Percentiles rank a stretch among this genome's conserved stretches.
These are phyloP conservation scores for Palaemon carinicauda DNA, from an alignment of 1,140 invertebrate genomes.

Conservation along the genomic window DNA sequence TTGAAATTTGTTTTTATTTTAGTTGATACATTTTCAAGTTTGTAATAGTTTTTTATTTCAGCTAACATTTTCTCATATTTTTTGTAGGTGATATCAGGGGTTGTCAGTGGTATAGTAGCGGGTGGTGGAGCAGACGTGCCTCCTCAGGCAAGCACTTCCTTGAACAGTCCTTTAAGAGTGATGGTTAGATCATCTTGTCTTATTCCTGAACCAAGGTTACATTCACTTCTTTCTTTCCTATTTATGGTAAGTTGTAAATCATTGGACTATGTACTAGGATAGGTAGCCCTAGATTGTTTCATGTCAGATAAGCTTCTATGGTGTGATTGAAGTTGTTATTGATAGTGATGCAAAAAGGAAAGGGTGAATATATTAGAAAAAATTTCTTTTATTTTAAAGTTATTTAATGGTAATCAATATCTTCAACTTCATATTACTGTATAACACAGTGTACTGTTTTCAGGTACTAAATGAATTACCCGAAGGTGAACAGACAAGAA, in stretches of 20 bases:
- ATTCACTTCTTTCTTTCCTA: constrained; percentile 27
- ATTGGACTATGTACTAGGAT: too few relatives aligned
- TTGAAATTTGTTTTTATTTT: too few relatives aligned
- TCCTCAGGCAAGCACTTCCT: constrained; percentile 17
- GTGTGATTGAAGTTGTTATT: too few relatives aligned
- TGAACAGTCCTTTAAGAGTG: constrained; percentile 57
- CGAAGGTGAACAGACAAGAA: constrained; percentile 28
- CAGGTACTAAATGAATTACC: constrained; percentile 30
- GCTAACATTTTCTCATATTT: not conserved
- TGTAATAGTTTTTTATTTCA: not conserved
- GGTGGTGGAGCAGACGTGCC: constrained; percentile 33
- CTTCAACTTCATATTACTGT: too few relatives aligned
- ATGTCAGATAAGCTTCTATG: too few relatives aligned
- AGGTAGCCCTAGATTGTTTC: too few relatives aligned
- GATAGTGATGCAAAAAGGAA: not conserved
- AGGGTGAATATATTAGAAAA: not conserved
- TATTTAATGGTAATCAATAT: not conserved
- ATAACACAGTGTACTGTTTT: not conserved
- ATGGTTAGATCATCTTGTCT: constrained; percentile 30
- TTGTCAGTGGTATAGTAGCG: constrained; percentile 72
- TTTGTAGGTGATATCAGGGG: constrained; percentile 61
- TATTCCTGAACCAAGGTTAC: constrained; percentile 38
- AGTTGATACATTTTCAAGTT: too few relatives aligned
- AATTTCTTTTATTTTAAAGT: not conserved
- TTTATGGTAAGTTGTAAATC: constrained; percentile 16